Evolutionary conservation across 2,888 invertebrate genomes (phyloP).

Genomic region (Lithosia quadra): DNA sequence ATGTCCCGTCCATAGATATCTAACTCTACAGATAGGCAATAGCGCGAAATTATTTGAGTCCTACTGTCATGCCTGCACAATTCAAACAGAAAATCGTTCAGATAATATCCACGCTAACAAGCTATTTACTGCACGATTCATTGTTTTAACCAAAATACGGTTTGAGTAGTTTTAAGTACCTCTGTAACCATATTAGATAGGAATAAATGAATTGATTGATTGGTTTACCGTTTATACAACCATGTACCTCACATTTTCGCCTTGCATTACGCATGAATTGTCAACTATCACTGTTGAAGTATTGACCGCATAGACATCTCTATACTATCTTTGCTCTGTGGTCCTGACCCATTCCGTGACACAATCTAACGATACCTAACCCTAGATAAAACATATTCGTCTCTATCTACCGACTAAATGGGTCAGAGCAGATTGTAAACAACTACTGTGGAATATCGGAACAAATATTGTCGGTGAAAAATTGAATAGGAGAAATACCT

Average conservation of each 20-base stretch:
- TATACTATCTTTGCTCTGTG: background rate
- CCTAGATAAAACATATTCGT: background rate
- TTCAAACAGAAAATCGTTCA: too few relatives aligned
- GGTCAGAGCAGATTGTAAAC: background rate
- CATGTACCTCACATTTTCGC: too few relatives aligned
- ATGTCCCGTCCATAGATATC: background rate
- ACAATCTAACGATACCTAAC: background rate
- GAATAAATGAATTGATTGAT: too few relatives aligned
- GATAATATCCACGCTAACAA: too few relatives aligned
- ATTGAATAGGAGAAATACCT: constrained; percentile 21
- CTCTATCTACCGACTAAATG: constrained; percentile 1
- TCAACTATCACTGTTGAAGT: background rate
- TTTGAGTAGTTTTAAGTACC: too few relatives aligned
- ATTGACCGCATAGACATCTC: background rate
- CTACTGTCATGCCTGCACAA: background rate
- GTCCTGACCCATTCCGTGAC: background rate
- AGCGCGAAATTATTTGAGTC: background rate
- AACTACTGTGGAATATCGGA: background rate
- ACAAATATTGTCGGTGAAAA: constrained; percentile 11
- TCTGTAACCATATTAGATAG: too few relatives aligned
- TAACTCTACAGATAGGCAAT: background rate
- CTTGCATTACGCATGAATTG: too few relatives aligned
- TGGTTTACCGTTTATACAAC: too few relatives aligned
- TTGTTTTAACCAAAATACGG: too few relatives aligned
- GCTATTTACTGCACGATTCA: background rate